These are phyloP conservation scores for Busseola fusca DNA, from an alignment of 2,888 invertebrate species.

Conservation along the genomic window DNA sequence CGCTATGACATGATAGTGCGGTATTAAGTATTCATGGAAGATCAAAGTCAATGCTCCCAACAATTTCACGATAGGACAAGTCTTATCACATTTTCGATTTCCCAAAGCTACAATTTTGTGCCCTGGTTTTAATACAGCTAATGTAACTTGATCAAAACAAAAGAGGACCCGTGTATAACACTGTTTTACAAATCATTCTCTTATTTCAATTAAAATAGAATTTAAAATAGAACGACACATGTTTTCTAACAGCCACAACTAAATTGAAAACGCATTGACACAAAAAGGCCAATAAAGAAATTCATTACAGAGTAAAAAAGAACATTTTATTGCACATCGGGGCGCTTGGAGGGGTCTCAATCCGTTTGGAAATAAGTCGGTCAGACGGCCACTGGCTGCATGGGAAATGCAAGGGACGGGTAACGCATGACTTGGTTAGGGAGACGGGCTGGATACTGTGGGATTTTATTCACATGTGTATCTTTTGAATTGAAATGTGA, in stretches of 20 bases:
- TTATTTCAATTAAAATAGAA: constrained; percentile 17
- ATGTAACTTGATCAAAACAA: constrained; percentile 2
- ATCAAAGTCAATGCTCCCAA: constrained; percentile 32
- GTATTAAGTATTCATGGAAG: constrained; percentile 47
- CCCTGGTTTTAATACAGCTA: not conserved
- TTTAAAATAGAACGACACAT: constrained; percentile 25
- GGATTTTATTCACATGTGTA: constrained; percentile 29
- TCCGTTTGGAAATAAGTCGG: constrained; percentile 63
- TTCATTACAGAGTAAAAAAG: constrained; percentile 59
- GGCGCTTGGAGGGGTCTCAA: constrained; percentile 55
- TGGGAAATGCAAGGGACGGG: constrained; percentile 51
- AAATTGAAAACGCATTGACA: constrained; percentile 54
- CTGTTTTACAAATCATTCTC: not conserved
- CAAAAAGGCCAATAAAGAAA: constrained; percentile 57
- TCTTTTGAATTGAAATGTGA: constrained; percentile 28
- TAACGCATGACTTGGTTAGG: constrained; percentile 40
- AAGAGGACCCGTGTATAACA: not conserved
- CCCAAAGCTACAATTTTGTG: not conserved
- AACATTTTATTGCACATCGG: constrained; percentile 60
- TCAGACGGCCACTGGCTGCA: constrained; percentile 52
- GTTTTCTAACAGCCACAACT: constrained; percentile 23
- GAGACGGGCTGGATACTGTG: constrained; percentile 13
- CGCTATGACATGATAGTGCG: constrained; percentile 19
- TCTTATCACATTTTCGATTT: constrained; percentile 30
- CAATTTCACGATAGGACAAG: constrained; percentile 31